phyloP scores from a whole-genome alignment of 2,797 vertebrate species.

The Sebastes diploproa region DNA sequence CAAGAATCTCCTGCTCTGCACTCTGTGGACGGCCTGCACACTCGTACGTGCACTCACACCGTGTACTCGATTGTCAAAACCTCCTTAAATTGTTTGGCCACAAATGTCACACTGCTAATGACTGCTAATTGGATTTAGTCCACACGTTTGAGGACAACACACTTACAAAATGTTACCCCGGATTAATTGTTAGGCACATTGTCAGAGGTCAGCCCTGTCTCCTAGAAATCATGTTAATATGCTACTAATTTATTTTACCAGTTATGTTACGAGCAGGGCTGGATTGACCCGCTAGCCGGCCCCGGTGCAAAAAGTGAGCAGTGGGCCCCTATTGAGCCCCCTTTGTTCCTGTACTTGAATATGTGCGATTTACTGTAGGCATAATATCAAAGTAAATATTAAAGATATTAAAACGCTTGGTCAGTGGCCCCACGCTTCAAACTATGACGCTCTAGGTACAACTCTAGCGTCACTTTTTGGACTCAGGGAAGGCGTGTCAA shows the following conservation, averaged over 20 bases:
- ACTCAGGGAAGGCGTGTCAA: no score
- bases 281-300: background rate
- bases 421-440: no score
- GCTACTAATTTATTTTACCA: background rate
- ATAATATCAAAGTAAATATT: background rate
- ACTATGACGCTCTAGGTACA: no score
- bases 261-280: background rate
- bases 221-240: background rate
- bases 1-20: conserved; percentile 53
- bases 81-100: conserved; percentile 38
- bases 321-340: background rate
- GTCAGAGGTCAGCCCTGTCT: background rate
- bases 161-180: background rate
- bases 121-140: conserved; percentile 39
- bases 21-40: conserved; percentile 6
- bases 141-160: conserved; percentile 4
- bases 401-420: background rate
- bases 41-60: background rate
- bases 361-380: background rate
- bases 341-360: background rate
- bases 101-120: conserved; percentile 36
- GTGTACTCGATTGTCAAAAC: conserved; percentile 32
- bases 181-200: background rate
- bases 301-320: background rate
- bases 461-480: no score